phyloP scores from a whole-genome alignment of 1,140 invertebrate species.

The Papilio machaon region DNA sequence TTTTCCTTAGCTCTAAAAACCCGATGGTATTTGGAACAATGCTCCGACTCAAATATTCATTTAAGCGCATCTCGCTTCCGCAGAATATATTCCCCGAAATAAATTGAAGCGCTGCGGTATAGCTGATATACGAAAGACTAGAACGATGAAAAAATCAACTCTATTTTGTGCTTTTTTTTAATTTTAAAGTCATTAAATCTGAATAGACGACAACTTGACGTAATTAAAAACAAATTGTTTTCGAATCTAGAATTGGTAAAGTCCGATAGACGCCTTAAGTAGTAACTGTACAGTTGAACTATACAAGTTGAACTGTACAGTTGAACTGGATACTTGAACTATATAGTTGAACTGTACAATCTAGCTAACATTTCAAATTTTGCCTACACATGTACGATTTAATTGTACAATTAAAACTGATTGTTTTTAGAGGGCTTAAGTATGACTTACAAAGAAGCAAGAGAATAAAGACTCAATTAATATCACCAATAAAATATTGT shows the following conservation, averaged over 20 bases:
- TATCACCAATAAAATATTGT: too few relatives aligned
- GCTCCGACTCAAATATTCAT: slow-evolving; percentile 12
- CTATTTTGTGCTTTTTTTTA: neutral
- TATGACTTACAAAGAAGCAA: too few relatives aligned
- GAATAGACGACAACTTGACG: neutral
- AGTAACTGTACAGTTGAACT: too few relatives aligned
- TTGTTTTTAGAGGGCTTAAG: too few relatives aligned
- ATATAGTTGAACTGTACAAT: too few relatives aligned
- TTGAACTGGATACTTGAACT: too few relatives aligned
- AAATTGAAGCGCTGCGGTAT: slow-evolving; percentile 16
- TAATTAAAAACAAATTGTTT: neutral
- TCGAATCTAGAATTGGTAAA: neutral
- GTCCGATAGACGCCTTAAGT: too few relatives aligned
- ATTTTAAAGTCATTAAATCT: neutral
- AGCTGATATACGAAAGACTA: neutral
- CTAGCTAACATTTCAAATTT: too few relatives aligned
- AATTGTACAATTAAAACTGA: too few relatives aligned
- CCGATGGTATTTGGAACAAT: neutral
- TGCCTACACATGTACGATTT: too few relatives aligned
- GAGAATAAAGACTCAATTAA: too few relatives aligned
- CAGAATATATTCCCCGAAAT: slow-evolving; percentile 16
- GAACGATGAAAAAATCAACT: neutral
- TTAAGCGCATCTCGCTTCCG: slow-evolving; percentile 15
- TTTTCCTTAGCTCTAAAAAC: slow-evolving; percentile 9
- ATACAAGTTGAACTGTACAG: too few relatives aligned